Base-by-base conservation (phyloP, 2,888 invertebrate species). In the Zaprionus obscuricornis region DNA sequence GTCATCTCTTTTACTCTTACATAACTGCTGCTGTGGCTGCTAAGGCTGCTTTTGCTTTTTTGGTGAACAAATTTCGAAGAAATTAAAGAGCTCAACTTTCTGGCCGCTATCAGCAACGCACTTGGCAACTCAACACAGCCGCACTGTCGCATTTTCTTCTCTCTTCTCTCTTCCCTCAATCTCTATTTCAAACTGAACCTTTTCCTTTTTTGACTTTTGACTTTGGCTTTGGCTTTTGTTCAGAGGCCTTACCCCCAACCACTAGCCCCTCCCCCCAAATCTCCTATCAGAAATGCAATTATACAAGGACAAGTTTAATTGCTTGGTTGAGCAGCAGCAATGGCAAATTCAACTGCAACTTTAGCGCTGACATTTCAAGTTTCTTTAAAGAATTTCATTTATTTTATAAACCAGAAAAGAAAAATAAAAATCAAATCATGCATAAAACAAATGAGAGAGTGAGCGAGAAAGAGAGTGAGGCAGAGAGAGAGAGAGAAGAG, bases 261-360 rank as follows among this genome's bases (percentile, higher is more conserved):
- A 58, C 56, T 66, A 71, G 68, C 57, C 77, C 82, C n/a, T n/a
- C n/a, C n/a, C n/a, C 31, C 49, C 43, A 45, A 56, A 52, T 27
- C 65, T 55, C 56, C 65, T 69, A 66, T 57, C 77, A 78, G 71
- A 79, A 88, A 87, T 88, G 87, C 87, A 88, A 88, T 88, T 88
- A 87, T 79, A 85, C 77, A 62, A 82, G 85, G 88, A 88, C 88
- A 87, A 87, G 86, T 88, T 88, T 88, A 88, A 88, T 88, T 88
- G 88, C 88, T 87, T 83, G 82, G 78, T 52, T 81, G 72, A 64
- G 66, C 51, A 47, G 16, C 36, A 22, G 6, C 24, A 36, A 16
- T 22, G 40, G 26, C 55, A 40, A 50, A 49, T 17, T 52, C 47
- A 27, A 31, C 26, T 64, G 66, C 59, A 73, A 70, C 40, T 63